phyloP scores from a whole-genome alignment of 2,888 invertebrate species.

The Leptinotarsa peninsularis region DNA sequence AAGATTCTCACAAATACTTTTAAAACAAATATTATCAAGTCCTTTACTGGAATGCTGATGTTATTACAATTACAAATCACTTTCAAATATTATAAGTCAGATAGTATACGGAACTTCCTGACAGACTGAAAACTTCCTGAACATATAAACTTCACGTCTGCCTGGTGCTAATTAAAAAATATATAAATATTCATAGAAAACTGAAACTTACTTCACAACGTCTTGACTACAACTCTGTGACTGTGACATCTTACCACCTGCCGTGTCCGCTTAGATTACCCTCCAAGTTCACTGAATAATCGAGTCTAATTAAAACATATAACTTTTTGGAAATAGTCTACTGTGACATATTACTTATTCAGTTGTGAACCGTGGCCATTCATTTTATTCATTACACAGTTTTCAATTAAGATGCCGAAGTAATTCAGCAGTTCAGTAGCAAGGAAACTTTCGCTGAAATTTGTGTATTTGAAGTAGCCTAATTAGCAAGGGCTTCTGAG shows the following conservation, averaged over 20 bases:
- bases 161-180: not conserved
- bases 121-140: not conserved
- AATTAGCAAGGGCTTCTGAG: slow-evolving; percentile 44
- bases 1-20: no score
- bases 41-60: no score
- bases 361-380: slow-evolving; percentile 37
- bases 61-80: not conserved
- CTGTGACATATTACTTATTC: slow-evolving; percentile 36
- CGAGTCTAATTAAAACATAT: not conserved
- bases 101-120: not conserved
- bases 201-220: not conserved
- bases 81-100: not conserved
- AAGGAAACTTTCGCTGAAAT: slow-evolving; percentile 44
- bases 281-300: not conserved
- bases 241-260: not conserved
- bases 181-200: slow-evolving; percentile 5
- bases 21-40: no score
- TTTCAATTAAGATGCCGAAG: slow-evolving; percentile 50
- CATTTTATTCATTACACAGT: slow-evolving; percentile 50
- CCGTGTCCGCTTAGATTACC: not conserved
- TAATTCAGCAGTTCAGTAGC: slow-evolving; percentile 45
- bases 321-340: slow-evolving; percentile 2
- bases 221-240: slow-evolving; percentile 1
- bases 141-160: not conserved
- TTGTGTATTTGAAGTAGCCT: slow-evolving; percentile 50